These are phyloP conservation scores for Urocolius indicus DNA, from an alignment of 2,113 vertebrate species.

Conservation along the genomic window DNA sequence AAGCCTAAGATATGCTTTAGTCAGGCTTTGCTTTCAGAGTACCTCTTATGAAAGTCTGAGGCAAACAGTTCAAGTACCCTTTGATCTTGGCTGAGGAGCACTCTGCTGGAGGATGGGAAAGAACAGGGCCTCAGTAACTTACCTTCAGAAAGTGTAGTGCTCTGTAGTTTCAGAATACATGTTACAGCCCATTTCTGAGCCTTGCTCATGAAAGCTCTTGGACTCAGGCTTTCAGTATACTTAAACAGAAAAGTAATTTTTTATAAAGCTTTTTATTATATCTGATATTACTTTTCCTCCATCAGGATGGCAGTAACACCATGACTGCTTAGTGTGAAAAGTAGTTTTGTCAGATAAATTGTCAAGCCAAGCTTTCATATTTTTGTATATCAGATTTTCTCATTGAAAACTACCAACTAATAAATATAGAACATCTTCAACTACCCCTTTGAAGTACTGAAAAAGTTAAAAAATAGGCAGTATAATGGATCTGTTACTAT, in stretches of 20 bases:
- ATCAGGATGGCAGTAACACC: not conserved
- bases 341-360: not conserved
- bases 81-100: not conserved
- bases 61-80: constrained; percentile 2
- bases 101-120: not conserved
- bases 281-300: not conserved
- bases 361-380: not conserved
- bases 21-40: not conserved
- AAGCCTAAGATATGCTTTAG: not conserved
- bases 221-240: not conserved
- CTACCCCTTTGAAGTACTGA: not conserved
- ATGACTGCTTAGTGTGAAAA: not conserved
- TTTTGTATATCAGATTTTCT: not conserved
- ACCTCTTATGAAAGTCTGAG: not conserved
- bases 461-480: not conserved
- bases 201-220: not conserved
- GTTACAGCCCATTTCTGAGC: not conserved
- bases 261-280: not conserved
- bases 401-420: not conserved
- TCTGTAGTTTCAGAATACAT: not conserved
- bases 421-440: not conserved
- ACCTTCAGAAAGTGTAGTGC: not conserved
- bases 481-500: not conserved
- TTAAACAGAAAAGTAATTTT: not conserved
- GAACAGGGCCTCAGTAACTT: not conserved